Base-by-base conservation (phyloP, 1,140 invertebrate genomes). In the Chironomus tepperi region DNA sequence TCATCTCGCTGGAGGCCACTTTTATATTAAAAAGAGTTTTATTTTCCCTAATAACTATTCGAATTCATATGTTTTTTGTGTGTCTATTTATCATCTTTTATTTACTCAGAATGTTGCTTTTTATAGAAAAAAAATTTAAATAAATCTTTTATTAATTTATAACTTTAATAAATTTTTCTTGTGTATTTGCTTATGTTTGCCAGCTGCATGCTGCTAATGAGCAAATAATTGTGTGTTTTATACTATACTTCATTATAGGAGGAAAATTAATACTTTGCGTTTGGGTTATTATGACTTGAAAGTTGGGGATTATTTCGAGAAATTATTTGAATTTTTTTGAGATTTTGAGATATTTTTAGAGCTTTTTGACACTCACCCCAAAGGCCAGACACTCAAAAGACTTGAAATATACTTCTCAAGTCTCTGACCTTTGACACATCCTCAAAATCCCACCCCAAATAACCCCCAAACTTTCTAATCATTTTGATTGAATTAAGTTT, bases 1-100 rank as follows among this genome's bases (percentile, higher is more conserved):
- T 70, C 65, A 19, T 70, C 65, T 19, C 18, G 19, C 65, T 70
- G 65, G 65, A 70, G 65, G 65, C 65, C 65, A 70, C 65, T 70
- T 70, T 70, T 70, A 57, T 70, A 21, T 19, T 12, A 70, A 19
- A 70, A 19, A 70, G 65, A 70, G n/a, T 70, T 70, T 47, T 47
- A 12, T 47, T 12, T 57, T 57, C 15, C 9, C 47, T 57, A 57
- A 15, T 57, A 57, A 57, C 47, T 57, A 57, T 57, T 57, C 47
- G 47, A 57, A 57, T 57, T 34, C 24, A 34, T 34, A 34, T 34
- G 1, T 34, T 34, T 57, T 57, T 57, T 70, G n/a, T n/a, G n/a
- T 21, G 19, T 67, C n/a, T 57, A 15, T 57, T 57, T 7, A 15
- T 57, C 67, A 21, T 70, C 21, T 70, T 19, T 70, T 70, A 3